phyloP scores from a whole-genome alignment of 2,113 vertebrate genomes.

The Bagarius yarrelli region DNA sequence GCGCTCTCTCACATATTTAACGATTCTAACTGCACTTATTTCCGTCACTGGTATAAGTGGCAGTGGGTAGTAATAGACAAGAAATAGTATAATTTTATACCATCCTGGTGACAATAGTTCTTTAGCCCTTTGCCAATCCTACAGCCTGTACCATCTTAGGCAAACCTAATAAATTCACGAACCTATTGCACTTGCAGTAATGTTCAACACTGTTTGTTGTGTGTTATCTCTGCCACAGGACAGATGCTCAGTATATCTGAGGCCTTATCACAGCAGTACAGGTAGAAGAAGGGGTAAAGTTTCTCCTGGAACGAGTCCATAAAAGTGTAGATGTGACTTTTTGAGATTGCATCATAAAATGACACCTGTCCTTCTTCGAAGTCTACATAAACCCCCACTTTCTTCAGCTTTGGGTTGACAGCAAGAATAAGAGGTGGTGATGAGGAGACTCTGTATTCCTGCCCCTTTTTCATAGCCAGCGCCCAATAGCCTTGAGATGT shows the following conservation, averaged over 20 bases:
- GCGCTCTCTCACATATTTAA: too few species aligned
- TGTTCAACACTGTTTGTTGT: conserved; percentile 60
- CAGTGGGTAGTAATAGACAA: too few species aligned
- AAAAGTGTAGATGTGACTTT: conserved; percentile 79
- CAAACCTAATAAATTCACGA: too few species aligned
- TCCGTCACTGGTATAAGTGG: too few species aligned
- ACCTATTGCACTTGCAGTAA: too few species aligned
- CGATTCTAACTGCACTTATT: too few species aligned
- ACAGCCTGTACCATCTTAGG: too few species aligned
- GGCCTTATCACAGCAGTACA: conserved; percentile 77
- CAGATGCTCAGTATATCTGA: conserved; percentile 70
- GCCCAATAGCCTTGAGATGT: conserved; percentile 75
- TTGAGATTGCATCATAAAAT: conserved; percentile 78
- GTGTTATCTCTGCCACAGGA: conserved; percentile 52
- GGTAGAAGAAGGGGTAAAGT: conserved; percentile 81
- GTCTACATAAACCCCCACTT: conserved; percentile 83
- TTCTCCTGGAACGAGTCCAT: conserved; percentile 77
- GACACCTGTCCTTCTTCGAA: conserved; percentile 82
- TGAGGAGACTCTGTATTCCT: conserved; percentile 69
- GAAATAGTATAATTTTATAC: too few species aligned
- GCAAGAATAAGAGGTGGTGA: conserved; percentile 63
- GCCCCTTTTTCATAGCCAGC: conserved; percentile 74
- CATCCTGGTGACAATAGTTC: too few species aligned
- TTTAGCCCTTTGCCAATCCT: too few species aligned
- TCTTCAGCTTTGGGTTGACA: conserved; percentile 67